Evolutionary conservation across 92 coral and sea anemone species (phyloP), one percentile per base, ranked within the genome.

Genomic region (Zoanthus solanderi): DNA sequence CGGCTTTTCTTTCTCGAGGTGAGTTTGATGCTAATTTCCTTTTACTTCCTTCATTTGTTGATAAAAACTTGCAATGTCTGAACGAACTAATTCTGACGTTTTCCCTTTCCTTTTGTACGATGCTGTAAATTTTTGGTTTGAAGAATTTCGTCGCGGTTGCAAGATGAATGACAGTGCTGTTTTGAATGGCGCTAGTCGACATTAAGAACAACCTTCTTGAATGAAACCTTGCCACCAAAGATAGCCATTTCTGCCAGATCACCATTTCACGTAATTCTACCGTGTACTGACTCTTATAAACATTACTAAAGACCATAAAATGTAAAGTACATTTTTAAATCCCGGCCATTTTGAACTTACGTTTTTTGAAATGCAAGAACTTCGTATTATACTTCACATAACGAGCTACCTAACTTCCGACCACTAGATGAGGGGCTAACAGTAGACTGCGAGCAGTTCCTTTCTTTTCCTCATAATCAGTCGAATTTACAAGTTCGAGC

Each of bases 1-100:
- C 29, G 2, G 17, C 34, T 63, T 63, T 46, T 46, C 58, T 47
- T 81, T 81, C 85, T 28, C 47, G 85, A 44, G 44, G 75, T 58
- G 16, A 34, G 53, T 77, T 54, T 13, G 58, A 76, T 47, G 60
- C 15, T 4, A 72, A 68, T 29, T 13, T 56, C 6, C 32, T 37
- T 10, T 47, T 63, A 8, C 18, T 76, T 52, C 47, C 23, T 29
- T 37, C 83, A 34, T 28, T 29, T 60, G 73, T 12, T 28, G 79
- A 75, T 31, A 84, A 32, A 53, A 14, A 53, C 45, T 52, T 48
- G 13, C 28, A 53, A 28, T 52, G 45, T 29, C 65, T n/a, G 68
- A 8, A 50, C 2, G 16, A n/a, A 6, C 28, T 53, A 15, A 77
- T 11, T 30, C 9, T 30, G 3, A 12, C 6, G n/a, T 46, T 47